Evolutionary conservation across 2,888 invertebrate species (phyloP).

Genomic region (Hemicrepidius hirtus): DNA sequence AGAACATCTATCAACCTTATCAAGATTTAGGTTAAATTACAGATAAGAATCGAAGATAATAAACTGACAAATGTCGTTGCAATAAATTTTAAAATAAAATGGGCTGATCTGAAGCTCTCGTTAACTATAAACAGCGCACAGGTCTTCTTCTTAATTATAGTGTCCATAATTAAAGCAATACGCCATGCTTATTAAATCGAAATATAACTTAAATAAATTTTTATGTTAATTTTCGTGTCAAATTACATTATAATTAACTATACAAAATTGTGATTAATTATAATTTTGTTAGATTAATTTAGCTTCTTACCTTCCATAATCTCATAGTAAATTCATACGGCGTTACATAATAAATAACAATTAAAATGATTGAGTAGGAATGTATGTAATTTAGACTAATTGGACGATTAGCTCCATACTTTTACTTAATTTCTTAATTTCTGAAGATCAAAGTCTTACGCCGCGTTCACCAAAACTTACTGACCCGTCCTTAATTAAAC

Average conservation of each 20-base stretch:
- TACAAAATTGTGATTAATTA: constrained; percentile 54
- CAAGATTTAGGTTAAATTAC: constrained; percentile 14
- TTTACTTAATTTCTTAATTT: constrained; percentile 36
- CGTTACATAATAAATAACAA: constrained; percentile 40
- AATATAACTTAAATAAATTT: constrained; percentile 65
- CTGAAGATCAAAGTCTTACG: constrained; percentile 31
- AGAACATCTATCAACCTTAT: background rate
- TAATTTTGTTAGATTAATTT: constrained; percentile 37
- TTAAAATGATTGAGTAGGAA: constrained; percentile 39
- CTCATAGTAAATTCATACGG: constrained; percentile 17
- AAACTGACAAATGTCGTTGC: constrained; percentile 7
- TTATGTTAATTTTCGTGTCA: constrained; percentile 59
- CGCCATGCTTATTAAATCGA: constrained; percentile 63
- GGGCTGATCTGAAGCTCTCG: constrained; percentile 49
- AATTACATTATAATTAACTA: constrained; percentile 51
- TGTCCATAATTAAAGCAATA: constrained; percentile 65
- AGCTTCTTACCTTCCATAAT: background rate
- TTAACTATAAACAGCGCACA: background rate
- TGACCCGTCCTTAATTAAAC: constrained; percentile 18
- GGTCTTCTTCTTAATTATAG: constrained; percentile 64
- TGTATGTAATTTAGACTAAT: constrained; percentile 35
- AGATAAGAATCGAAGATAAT: constrained; percentile 6
- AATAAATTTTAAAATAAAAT: constrained; percentile 27
- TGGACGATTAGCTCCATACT: constrained; percentile 27
- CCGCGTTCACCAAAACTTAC: constrained; percentile 25